These are phyloP conservation scores for Megastigmus dorsalis DNA, from an alignment of 2,888 invertebrate genomes.

Conservation along the genomic window DNA sequence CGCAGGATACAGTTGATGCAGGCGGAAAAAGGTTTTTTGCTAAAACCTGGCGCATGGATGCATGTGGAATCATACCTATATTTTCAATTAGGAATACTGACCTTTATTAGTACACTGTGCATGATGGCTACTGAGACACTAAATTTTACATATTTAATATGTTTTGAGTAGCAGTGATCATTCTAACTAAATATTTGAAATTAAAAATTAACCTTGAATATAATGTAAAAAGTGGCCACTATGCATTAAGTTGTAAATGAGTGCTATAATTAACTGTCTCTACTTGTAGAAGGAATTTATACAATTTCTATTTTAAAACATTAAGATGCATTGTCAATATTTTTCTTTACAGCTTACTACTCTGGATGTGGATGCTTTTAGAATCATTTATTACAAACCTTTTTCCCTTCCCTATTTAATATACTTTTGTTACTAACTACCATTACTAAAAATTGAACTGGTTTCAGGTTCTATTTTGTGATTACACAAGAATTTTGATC, in stretches of 20 bases:
- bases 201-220: too few species aligned
- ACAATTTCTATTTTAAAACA: background rate
- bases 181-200: too few species aligned
- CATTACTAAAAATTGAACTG: slow-evolving; percentile 8
- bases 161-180: too few species aligned
- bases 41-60: slow-evolving; percentile 62
- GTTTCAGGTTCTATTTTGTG: slow-evolving; percentile 10
- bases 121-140: background rate
- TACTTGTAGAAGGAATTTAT: slow-evolving; percentile 18
- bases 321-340: slow-evolving; percentile 33
- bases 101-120: too few species aligned
- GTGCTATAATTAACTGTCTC: slow-evolving; percentile 11
- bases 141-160: too few species aligned
- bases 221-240: background rate
- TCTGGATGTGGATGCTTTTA: slow-evolving; percentile 52
- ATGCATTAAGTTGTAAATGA: background rate
- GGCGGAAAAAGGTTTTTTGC: slow-evolving; percentile 70
- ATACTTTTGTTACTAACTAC: slow-evolving; percentile 24
- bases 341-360: slow-evolving; percentile 54
- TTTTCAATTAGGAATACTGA: slow-evolving; percentile 3
- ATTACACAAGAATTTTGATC: slow-evolving; percentile 1
- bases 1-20: slow-evolving; percentile 68
- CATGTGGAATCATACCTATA: slow-evolving; percentile 57
- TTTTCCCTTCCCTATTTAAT: slow-evolving; percentile 6
- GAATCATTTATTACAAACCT: background rate